A percentile compares a stretch with the other conserved stretches of the same genome.
These are phyloP conservation scores for Melanotaenia trifasciata DNA, from an alignment of 2,797 vertebrate genomes.

Conservation along the genomic window DNA sequence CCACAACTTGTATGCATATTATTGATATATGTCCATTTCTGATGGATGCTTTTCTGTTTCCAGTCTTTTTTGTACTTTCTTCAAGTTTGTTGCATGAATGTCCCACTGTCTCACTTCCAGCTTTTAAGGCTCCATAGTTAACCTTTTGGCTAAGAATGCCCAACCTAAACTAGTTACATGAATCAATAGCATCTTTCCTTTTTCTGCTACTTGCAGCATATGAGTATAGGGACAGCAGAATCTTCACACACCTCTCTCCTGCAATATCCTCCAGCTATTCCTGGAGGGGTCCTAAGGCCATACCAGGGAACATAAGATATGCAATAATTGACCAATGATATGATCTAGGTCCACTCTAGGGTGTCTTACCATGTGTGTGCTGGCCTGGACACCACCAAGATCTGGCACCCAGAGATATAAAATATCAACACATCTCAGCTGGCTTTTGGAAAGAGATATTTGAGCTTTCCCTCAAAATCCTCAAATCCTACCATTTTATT, in stretches of 20 bases:
- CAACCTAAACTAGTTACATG: slow-evolving; percentile 27
- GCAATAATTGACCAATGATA: background rate
- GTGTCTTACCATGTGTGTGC: slow-evolving; percentile 2
- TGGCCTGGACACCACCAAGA: slow-evolving; percentile 5
- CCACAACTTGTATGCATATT: background rate
- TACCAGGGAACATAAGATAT: slow-evolving; percentile 10
- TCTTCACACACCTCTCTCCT: slow-evolving; percentile 16
- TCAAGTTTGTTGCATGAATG: slow-evolving; percentile 9
- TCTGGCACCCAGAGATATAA: slow-evolving; percentile 1
- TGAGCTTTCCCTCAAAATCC: background rate
- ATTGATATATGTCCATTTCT: slow-evolving; percentile 2
- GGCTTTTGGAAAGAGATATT: background rate
- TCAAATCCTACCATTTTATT: background rate
- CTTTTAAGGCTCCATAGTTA: slow-evolving; percentile 18
- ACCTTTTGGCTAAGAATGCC: slow-evolving; percentile 9
- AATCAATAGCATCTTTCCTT: slow-evolving; percentile 18
- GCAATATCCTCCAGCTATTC: slow-evolving; percentile 5
- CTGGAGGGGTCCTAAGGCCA: slow-evolving; percentile 6
- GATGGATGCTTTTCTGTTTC: background rate
- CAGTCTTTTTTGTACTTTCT: background rate
- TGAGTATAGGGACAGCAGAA: background rate
- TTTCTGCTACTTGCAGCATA: slow-evolving; percentile 6
- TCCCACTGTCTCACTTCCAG: background rate
- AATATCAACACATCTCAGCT: slow-evolving; percentile 9
- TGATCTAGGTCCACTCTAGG: slow-evolving; percentile 4